phyloP scores from a whole-genome alignment of 2,113 vertebrate species.

The Prietella phreatophila region DNA sequence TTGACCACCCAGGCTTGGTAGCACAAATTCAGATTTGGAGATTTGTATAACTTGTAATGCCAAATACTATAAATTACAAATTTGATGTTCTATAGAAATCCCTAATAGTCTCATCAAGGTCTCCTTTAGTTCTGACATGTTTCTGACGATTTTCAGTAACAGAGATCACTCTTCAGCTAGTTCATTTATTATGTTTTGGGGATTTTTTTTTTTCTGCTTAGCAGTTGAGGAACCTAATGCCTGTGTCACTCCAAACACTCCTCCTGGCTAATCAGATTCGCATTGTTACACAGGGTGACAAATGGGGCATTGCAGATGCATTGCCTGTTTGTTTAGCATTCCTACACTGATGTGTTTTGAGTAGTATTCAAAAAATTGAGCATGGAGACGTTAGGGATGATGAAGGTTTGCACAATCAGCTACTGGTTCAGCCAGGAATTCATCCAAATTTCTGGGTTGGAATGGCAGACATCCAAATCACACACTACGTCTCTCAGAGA shows the following conservation, averaged over 20 bases:
- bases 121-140: not conserved
- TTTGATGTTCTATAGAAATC: not conserved
- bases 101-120: not conserved
- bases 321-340: conserved; percentile 69
- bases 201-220: not conserved
- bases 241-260: conserved; percentile 30
- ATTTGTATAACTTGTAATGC: not conserved
- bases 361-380: conserved; percentile 59
- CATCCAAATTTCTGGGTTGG: conserved; percentile 45
- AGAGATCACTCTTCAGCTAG: conserved; percentile 33
- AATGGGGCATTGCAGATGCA: conserved; percentile 56
- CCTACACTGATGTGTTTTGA: conserved; percentile 64
- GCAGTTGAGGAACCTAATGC: conserved; percentile 40
- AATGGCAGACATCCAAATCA: conserved; percentile 32
- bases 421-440: conserved; percentile 63
- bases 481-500: not conserved
- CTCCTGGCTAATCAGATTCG: conserved; percentile 61
- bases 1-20: not conserved
- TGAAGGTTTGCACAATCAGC: conserved; percentile 60
- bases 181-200: not conserved
- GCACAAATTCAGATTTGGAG: not conserved
- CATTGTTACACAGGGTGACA: conserved; percentile 61
- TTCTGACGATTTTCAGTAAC: not conserved
- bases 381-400: conserved; percentile 43
- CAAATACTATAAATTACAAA: not conserved